Evolutionary conservation across 2,888 invertebrate species (phyloP), one percentile per base, ranked within the genome.

Genomic region (Belgica antarctica): DNA sequence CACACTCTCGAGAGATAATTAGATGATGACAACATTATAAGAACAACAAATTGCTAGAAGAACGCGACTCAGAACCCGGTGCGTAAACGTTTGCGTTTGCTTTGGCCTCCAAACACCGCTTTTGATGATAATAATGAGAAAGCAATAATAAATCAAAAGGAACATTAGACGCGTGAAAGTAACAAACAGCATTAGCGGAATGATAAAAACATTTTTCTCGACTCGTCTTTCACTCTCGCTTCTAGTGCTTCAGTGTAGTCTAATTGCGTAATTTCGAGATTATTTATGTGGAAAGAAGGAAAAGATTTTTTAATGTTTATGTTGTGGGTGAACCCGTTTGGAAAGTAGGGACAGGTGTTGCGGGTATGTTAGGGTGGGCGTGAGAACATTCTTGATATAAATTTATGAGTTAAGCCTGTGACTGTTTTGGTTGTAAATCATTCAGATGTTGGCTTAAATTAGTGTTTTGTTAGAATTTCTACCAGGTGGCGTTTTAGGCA

Each of bases 241-340:
- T n/a, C n/a, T n/a, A n/a, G n/a, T n/a, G n/a, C n/a, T n/a, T n/a
- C n/a, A n/a, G n/a, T n/a, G n/a, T n/a, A 31, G 34, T 31, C 17
- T 52, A 52, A 52, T 52, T 52, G 52, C 22, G 52, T 22, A 52
- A 52, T 52, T 19, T 52, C 22, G 41, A 41, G 19, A 52, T 52
- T 31, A 31, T 31, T 52, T 52, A 22, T 52, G 4, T 17, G 22
- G n/a, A 22, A 52, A 31, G 34, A 31, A 12, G 19, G 52, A 10
- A 12, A 52, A 2, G 4, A 52, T 4, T n/a, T 22, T 52, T 17
- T 3, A 8, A 22, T 52, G 17, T 52, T 17, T 52, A 22, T 8
- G 2, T 7, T 46, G 8, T 46, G 15, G 15, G 15, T 46, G 7
- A 15, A 46, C 12, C 52, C 22, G 7, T 52, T 22, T 17, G 22